Base-by-base conservation (phyloP, 37 sponge, comb jelly and placozoan genomes). In the Lycopodina hypogea region DNA sequence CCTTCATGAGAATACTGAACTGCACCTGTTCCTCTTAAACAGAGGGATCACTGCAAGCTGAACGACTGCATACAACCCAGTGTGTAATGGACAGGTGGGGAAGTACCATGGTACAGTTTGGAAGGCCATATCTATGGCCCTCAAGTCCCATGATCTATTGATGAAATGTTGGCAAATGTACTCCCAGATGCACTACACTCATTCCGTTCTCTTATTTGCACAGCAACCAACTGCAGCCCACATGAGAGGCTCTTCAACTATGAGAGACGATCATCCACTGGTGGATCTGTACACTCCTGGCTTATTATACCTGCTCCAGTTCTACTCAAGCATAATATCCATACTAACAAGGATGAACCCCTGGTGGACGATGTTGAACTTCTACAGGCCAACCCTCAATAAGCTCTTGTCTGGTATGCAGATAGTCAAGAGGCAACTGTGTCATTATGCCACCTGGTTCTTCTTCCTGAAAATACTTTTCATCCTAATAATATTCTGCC, bases 171-270 rank as follows among this genome's bases (percentile, higher is more conserved):
- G 64, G 55, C 55, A 53, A 28, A 62, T 62, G 37, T 67, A 32
- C 68, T 67, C 68, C 37, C 68, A 2, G 37, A 67, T 34, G 68
- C 68, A 19, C 68, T 67, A 3, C 68, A 67, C 68, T 67, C 68
- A 67, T 21, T 67, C 21, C 68, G 68, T 21, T 67, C 68, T 14
- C 37, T 67, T 3, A 34, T 67, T 3, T 60, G 61, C 17, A 60
- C 61, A 7, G 61, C 61, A 3, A 60, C 61, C 29, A 60, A 60
- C 29, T 60, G 61, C 29, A 60, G 28, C 24, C 61, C 17, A 15
- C 61, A 60, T 12, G 61, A 60, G 61, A 60, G 61, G 12, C 29
- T 60, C 61, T 60, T 17, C 14, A 17, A 17, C 6, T 60, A n/a
- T n/a, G n/a, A n/a, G 61, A 60, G 61, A 28, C 17, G 61, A 60